These are phyloP conservation scores for Volucella inanis DNA, from an alignment of 2,888 invertebrate genomes.

Conservation along the genomic window DNA sequence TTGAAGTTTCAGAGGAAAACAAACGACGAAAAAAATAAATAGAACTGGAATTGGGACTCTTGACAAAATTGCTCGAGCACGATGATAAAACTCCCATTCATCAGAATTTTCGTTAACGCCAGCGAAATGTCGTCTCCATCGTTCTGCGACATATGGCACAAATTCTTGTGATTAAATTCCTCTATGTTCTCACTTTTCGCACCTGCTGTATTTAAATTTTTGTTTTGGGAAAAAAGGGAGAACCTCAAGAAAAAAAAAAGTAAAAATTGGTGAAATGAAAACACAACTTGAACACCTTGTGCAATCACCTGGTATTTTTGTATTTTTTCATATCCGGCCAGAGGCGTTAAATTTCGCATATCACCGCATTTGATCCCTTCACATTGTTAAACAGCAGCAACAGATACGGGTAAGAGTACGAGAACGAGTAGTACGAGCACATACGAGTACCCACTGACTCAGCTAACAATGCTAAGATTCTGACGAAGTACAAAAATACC, in stretches of 20 bases:
- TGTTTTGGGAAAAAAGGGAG: not conserved
- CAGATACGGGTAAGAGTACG: not conserved
- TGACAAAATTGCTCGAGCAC: not conserved
- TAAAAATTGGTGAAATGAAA: not conserved
- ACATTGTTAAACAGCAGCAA: slow-evolving; percentile 26
- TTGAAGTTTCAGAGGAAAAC: slow-evolving; percentile 16
- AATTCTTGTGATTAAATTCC: not conserved
- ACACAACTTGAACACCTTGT: slow-evolving; percentile 56
- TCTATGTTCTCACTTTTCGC: slow-evolving; percentile 59
- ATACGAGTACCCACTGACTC: no score
- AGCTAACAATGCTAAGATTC: no score
- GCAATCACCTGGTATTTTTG: slow-evolving; percentile 68
- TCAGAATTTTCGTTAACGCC: slow-evolving; percentile 57
- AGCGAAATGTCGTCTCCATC: slow-evolving; percentile 51
- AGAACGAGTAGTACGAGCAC: not conserved
- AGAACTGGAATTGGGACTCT: slow-evolving; percentile 2
- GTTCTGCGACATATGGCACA: slow-evolving; percentile 60
- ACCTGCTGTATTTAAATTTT: slow-evolving; percentile 54
- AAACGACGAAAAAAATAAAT: not conserved
- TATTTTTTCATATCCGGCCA: slow-evolving; percentile 66
- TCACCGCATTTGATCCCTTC: slow-evolving; percentile 50
- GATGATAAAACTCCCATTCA: slow-evolving; percentile 63
- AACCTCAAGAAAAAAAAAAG: slow-evolving; percentile 27
- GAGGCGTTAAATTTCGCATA: slow-evolving; percentile 63
- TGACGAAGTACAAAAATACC: no score